A percentile compares a stretch with the other conserved stretches of the same genome.
Evolutionary conservation across 2,113 vertebrate species (phyloP).

Genomic region (Pteropus alecto): DNA sequence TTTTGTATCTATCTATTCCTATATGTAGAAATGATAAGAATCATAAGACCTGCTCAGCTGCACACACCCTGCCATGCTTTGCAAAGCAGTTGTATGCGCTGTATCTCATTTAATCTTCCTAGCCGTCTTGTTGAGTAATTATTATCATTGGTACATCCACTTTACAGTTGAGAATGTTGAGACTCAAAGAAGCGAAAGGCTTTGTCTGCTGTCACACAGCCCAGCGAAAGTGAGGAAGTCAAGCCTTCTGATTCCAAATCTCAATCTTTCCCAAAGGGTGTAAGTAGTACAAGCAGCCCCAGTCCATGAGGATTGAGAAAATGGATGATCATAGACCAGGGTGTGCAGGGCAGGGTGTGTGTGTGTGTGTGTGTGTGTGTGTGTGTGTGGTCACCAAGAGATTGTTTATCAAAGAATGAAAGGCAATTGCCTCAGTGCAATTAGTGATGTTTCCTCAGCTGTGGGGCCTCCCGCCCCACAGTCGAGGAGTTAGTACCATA

Average conservation of each 20-base stretch:
- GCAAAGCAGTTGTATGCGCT: background rate
- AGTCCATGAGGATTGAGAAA: background rate
- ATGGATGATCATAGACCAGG: background rate
- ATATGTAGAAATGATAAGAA: background rate
- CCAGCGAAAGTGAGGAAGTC: background rate
- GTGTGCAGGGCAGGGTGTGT: background rate
- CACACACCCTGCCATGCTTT: background rate
- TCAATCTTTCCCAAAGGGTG: background rate
- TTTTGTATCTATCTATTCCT: background rate
- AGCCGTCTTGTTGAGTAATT: background rate
- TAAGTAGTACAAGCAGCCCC: background rate
- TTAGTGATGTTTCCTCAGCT: background rate
- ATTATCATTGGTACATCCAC: background rate
- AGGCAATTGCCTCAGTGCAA: background rate
- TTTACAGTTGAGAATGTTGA: background rate
- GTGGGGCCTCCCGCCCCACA: background rate
- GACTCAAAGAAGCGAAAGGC: background rate
- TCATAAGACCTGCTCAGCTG: background rate
- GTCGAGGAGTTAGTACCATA: background rate
- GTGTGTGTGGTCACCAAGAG: background rate
- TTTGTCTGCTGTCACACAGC: background rate
- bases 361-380: no score
- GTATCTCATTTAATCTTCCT: background rate
- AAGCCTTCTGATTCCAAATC: background rate
- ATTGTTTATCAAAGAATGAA: background rate